Evolutionary conservation across 2,888 invertebrate genomes (phyloP), one percentile per base, ranked within the genome.

Genomic region (Linyphia triangularis): DNA sequence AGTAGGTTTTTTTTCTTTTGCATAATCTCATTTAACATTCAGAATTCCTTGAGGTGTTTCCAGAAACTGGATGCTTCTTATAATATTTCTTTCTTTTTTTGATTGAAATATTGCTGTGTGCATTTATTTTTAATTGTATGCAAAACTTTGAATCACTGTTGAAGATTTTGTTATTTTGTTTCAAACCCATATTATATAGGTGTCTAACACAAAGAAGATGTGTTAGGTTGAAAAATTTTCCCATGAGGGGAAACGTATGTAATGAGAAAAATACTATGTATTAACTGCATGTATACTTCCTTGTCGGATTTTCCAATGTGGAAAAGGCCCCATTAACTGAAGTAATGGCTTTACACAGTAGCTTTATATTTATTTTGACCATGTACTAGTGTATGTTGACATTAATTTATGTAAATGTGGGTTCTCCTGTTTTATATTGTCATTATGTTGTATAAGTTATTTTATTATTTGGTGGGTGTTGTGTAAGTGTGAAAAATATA

Each of bases 221-320:
- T 88, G 81, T 88, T 81, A 88, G 81, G 37, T 59, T 10, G 77
- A 59, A 72, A 59, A 19, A 81, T 85, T 51, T 81, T 67, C 86
- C 79, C 65, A 33, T 43, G 33, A 22, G 67, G 69, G 81, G 65
- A 82, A 37, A 30, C 26, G 28, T 75, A 67, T 77, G 77, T 65
- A 77, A 77, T 69, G 59, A 88, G 78, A 65, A 75, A 81, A 85
- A 88, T 88, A 88, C 86, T 88, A 88, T 88, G 86, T 88, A 88
- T 88, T 88, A 85, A 85, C 70, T 61, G 43, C 78, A 79, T 85
- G 85, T 85, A 88, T 69, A 81, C 73, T 88, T 81, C 75, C 81
- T 43, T 75, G 73, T 81, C 73, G 26, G 59, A 28, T 69, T 86
- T 88, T 81, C 86, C 78, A 59, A 33, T 81, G 37, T 26, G 81